Percentiles rank a stretch among this genome's conserved stretches.
Evolutionary conservation across 2,113 vertebrate genomes (phyloP).

Genomic region (Actenoides hombroni): DNA sequence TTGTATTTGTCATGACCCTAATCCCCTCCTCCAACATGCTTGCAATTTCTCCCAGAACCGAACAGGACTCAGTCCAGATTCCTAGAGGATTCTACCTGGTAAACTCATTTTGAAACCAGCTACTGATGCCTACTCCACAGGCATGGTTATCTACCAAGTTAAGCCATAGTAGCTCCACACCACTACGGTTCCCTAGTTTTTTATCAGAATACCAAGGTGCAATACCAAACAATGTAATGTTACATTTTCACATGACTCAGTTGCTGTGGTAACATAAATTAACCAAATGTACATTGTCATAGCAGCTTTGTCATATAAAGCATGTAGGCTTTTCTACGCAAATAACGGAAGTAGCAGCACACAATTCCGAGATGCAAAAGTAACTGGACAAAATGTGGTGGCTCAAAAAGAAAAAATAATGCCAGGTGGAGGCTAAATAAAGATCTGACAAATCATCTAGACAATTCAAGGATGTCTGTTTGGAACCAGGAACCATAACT

Average conservation of each 20-base stretch:
- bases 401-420: not conserved
- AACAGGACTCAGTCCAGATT: not conserved
- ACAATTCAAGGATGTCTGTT: not conserved
- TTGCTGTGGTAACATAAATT: slow-evolving; percentile 55
- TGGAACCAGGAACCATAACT: not conserved
- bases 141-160: rapidly evolving
- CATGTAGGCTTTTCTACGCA: not conserved
- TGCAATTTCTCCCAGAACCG: not conserved
- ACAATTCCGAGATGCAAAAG: not conserved
- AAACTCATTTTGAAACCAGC: not conserved
- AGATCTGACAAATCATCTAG: not conserved
- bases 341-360: not conserved
- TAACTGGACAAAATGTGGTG: not conserved
- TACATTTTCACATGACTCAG: not conserved
- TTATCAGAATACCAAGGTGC: not conserved
- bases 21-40: not conserved
- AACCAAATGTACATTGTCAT: not conserved
- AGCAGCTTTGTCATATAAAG: not conserved
- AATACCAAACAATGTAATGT: not conserved
- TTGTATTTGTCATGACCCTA: not conserved
- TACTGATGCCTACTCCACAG: not conserved
- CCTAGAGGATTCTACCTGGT: not conserved
- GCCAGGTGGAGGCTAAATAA: not conserved
- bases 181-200: not conserved
- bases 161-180: not conserved